These are phyloP conservation scores for Chrysolina americana DNA, from an alignment of 2,888 invertebrate species.

Conservation along the genomic window DNA sequence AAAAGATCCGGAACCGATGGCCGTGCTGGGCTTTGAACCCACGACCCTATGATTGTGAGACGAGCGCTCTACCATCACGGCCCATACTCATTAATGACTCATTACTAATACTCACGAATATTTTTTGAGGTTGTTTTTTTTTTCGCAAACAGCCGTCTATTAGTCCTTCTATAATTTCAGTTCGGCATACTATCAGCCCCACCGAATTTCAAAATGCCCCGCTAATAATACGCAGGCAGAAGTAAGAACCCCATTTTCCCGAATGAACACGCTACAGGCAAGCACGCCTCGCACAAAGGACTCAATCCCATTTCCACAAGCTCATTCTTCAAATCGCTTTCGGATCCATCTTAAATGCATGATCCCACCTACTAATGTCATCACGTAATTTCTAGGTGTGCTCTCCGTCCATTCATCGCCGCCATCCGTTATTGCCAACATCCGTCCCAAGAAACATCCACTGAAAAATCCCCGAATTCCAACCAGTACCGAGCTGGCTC, in stretches of 20 bases:
- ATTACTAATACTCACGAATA: too few species aligned
- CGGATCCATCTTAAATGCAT: conserved; percentile 53
- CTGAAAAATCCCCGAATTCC: conserved; percentile 55
- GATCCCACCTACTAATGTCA: conserved; percentile 65
- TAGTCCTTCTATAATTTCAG: too few species aligned
- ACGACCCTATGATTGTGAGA: too few species aligned
- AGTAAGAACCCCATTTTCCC: neutral
- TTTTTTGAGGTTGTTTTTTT: too few species aligned
- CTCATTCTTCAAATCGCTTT: conserved; percentile 34
- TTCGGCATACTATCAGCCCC: too few species aligned
- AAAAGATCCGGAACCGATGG: too few species aligned
- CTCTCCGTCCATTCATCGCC: conserved; percentile 63
- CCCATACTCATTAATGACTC: too few species aligned
- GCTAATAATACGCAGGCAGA: neutral
- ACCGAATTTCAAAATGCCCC: too few species aligned
- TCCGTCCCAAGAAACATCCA: conserved; percentile 55
- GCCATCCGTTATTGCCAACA: conserved; percentile 61
- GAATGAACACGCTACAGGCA: conserved; percentile 24
- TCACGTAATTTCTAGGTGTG: conserved; percentile 66
- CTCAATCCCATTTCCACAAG: conserved; percentile 43
- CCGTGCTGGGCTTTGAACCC: too few species aligned
- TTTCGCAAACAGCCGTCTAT: too few species aligned
- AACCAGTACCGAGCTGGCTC: conserved; percentile 58
- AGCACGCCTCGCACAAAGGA: conserved; percentile 48
- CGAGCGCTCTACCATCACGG: too few species aligned